Evolutionary conservation across 2,888 invertebrate species (phyloP), one percentile per base, ranked within the genome.

Genomic region (Hoplodrina ambigua): DNA sequence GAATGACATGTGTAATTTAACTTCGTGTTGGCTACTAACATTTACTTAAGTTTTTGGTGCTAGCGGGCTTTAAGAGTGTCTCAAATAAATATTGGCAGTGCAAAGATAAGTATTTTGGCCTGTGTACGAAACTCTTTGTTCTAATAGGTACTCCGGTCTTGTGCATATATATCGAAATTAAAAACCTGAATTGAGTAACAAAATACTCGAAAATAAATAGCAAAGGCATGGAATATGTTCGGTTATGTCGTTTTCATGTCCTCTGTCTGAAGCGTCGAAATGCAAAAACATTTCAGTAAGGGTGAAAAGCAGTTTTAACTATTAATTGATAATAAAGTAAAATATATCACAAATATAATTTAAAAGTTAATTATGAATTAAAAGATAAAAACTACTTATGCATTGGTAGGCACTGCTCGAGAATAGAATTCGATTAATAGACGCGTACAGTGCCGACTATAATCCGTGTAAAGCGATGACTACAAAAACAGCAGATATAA

Each of bases 381-480:
- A 33, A 33, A 33, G 7, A 5, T 33, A 7, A 37, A 37, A 37
- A 37, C 37, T 37, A 37, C 37, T 37, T 8, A 17, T 25, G 5
- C 46, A 17, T 25, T 6, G 8, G 4, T 20, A 60, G 11, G 13
- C n/a, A 52, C 1, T 25, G 10, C 3, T 1, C 5, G 5, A 61
- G 3, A 50, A 44, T 8, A 65, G 4, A 54, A 37, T 61, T 58
- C 25, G 25, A 54, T 54, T 62, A 49, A 50, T 58, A 6, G 25
- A 41, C 30, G 8, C 57, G 20, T 25, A 67, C 25, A 25, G 33
- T 19, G 10, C 25, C 20, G 11, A 54, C 46, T 62, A 53, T 77
- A 67, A 81, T 71, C 66, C 52, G 55, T 55, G 44, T 44, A 55
- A 75, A 74, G 61, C 50, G 58, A 71, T 72, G 62, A 68, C 67